phyloP scores from a whole-genome alignment of 2,888 invertebrate species.

The Tachina lurida region DNA sequence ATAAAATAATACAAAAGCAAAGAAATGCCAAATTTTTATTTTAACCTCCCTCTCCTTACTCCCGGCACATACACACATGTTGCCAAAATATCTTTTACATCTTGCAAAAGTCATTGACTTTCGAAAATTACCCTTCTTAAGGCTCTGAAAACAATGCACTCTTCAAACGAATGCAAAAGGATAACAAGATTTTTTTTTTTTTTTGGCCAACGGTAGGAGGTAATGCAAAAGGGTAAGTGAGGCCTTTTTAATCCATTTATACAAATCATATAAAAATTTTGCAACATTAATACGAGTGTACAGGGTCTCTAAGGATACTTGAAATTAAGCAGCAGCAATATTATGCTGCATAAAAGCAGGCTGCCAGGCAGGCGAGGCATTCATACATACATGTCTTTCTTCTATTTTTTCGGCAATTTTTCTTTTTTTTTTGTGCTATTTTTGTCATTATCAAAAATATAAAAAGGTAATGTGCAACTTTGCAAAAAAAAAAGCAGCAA shows the following conservation, averaged over 20 bases:
- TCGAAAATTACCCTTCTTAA: conserved; percentile 61
- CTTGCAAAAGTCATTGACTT: conserved; percentile 64
- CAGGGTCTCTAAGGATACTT: conserved; percentile 80
- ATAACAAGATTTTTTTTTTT: conserved; percentile 2
- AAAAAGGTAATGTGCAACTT: conserved; percentile 65
- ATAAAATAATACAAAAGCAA: background rate
- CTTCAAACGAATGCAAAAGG: conserved; percentile 48
- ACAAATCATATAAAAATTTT: conserved; percentile 66
- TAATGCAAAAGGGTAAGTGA: conserved; percentile 50
- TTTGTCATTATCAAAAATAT: conserved; percentile 63
- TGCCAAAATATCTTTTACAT: conserved; percentile 41
- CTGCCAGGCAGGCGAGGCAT: conserved; percentile 22
- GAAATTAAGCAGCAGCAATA: conserved; percentile 73
- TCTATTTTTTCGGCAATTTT: conserved; percentile 59
- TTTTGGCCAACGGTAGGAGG: background rate
- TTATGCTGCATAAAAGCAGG: conserved; percentile 10
- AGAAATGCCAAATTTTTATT: background rate
- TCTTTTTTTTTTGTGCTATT: conserved; percentile 38
- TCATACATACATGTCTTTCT: conserved; percentile 47
- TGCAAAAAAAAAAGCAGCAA: conserved; percentile 31
- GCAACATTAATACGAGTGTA: conserved; percentile 66
- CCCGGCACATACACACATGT: background rate
- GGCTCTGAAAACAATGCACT: conserved; percentile 47
- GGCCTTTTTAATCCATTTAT: conserved; percentile 67
- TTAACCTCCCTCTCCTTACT: background rate